These are phyloP conservation scores for Chauna torquata DNA, from an alignment of 2,113 vertebrate species.

Conservation along the genomic window DNA sequence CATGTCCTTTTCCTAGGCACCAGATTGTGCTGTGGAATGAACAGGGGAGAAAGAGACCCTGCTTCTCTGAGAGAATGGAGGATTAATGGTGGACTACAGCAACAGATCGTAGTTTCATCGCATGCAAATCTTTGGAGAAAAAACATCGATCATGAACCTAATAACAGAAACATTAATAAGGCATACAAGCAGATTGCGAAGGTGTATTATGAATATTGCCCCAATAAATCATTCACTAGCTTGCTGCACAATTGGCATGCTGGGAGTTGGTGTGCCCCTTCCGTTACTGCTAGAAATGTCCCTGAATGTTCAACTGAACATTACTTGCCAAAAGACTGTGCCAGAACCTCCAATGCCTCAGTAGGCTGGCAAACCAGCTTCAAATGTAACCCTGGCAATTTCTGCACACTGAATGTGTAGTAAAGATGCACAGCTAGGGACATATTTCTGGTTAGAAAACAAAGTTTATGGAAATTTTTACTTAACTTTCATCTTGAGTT, in stretches of 20 bases:
- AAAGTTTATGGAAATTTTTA: neutral
- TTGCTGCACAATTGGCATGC: neutral
- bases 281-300: neutral
- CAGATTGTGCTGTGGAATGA: neutral
- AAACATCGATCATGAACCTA: fast-evolving
- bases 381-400: neutral
- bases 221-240: neutral
- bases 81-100: fast-evolving
- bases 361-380: neutral
- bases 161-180: neutral
- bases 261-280: neutral
- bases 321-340: neutral
- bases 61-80: neutral
- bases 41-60: neutral
- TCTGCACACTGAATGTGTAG: neutral
- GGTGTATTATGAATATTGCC: neutral
- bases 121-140: neutral
- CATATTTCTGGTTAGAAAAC: neutral
- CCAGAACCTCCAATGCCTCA: neutral
- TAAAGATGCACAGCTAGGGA: neutral
- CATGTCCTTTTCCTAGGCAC: neutral
- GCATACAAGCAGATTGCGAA: neutral
- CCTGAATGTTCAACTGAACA: no score
- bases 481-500: neutral
- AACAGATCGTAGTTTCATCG: neutral